Base-by-base conservation (phyloP, 1,140 invertebrate species). In the Pararge aegeria region DNA sequence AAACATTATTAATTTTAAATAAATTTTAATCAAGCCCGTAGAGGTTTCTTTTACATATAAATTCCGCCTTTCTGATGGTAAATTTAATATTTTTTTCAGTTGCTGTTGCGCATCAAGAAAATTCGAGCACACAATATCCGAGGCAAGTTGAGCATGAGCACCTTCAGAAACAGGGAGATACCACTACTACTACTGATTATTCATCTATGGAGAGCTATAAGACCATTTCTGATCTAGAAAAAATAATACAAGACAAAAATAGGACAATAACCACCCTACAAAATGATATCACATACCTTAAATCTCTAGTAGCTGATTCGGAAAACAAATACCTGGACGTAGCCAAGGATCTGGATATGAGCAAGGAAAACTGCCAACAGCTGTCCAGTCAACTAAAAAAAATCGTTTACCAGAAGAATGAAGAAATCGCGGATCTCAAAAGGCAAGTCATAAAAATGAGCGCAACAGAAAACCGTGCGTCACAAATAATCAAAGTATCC, bases 401-500 rank as follows among this genome's bases (percentile, higher is more conserved):
- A 63, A 80, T 86, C 5, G 81, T 86, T 0, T 69, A 80, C 21
- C 83, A 83, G 61, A 89, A 89, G 64, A 89, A 89, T 24, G 86
- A 87, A 48, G 86, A 89, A 58, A 87, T 89, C 34, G 70, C 80
- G 0, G 83, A 88, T 2, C 68, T 89, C 10, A 88, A 79, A 48
- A 86, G 77, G 37, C 80, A 89, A 65, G 65, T 88, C 0, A 66
- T 64, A 0, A 88, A 87, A 70, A 82, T 89, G 84, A 87, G 75
- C 44, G 73, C 68, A 2, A 82, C 75, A 0, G 85, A 89, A 66
- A 87, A 75, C 21, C 70, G 82, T 27, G 83, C 83, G 1, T 79
- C 59, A 2, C 85, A 88, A 70, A 89, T 89, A 37, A 86, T 89
- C 6, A 88, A 87, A 65, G 77, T 89, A 0, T 89, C 84, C 0